Evolutionary conservation across 2,113 vertebrate genomes (phyloP), one percentile per base, ranked within the genome.

Genomic region (Silurus asotus): DNA sequence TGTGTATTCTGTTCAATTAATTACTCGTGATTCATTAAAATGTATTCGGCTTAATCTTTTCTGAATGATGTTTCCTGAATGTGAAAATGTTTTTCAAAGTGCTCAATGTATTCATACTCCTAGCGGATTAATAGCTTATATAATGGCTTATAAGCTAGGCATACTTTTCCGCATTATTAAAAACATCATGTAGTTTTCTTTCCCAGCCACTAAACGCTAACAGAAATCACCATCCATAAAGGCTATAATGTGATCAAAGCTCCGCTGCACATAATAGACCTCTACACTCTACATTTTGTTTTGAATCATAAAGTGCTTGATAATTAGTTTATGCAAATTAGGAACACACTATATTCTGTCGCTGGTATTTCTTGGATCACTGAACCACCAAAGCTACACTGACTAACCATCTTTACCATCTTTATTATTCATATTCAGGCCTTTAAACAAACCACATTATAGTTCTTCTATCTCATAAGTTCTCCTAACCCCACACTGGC

Each of bases 301-400:
- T 85, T 78, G 61, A 67, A 79, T 85, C 77, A 72, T 81, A 45
- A 79, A 51, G 82, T 80, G 64, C 48, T n/a, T 84, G n/a, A 72
- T 79, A 69, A 70, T 70, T 81, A 70, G 45, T 72, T 80, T 65
- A 86, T 83, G 82, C 65, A 28, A 86, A 86, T 56, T 8, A 70
- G 37, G 37, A 64, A 25, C 20, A 65, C 25, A 62, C 49, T 55
- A 65, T 8, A 53, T 59, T 75, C 49, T 23, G 45, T 59, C 23
- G 56, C 45, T 81, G 45, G 45, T 25, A 65, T 48, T 49, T 65
- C 58, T 76, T 48, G 75, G 25, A 37, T 85, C 28, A 55, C 74
- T 56, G 4, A 69, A 78, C 2, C 25, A n/a, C 17, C 6, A 69
- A 45, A 45, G 53, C 62, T 70, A 15, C 25, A 85, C 10, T 25